Base-by-base conservation (phyloP, 2,797 vertebrate genomes). In the Poecilia picta region DNA sequence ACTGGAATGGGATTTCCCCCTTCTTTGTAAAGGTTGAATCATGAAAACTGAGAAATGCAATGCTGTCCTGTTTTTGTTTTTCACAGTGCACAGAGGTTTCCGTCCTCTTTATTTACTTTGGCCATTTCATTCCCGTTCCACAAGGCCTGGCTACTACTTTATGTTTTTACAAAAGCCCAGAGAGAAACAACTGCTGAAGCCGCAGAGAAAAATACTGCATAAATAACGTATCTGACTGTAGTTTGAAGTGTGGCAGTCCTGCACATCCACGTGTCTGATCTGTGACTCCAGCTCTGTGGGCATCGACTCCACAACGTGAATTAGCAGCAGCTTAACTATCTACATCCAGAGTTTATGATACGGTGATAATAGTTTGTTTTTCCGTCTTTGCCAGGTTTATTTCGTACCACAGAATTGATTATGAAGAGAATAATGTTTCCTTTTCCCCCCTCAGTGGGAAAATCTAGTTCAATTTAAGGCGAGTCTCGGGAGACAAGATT, bases 121-220 rank as follows among this genome's bases (percentile, higher is more conserved):
- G 12, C 41, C 39, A n/a, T 70, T 70, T 70, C 20, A 71, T 71
- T 71, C 41, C 39, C 64, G 11, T 39, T 23, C 25, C 68, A 8
- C 23, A 71, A 71, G 28, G 25, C 6, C 25, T 45, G 68, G 12
- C 12, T 28, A 43, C 23, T 80, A 64, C 39, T 71, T 59, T 45
- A 70, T 79, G 49, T 78, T 39, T 51, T 75, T 53, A 79, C 59
- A 82, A 76, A 85, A 84, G 73, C 80, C 83, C 62, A 80, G 88
- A 53, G 76, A 81, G 78, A 84, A 83, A 89, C 75, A 81, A 33
- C 10, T 79, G 45, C 78, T 55, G 79, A 78, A 55, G 39, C 74
- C 31, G 31, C 72, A 20, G 18, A 79, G 31, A 83, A 16, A 82
- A 57, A 79, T 51, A 73, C 72, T 81, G 73, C 81, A 82, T 79